These are phyloP conservation scores for Scolopax bukidnonensis DNA, from an alignment of 2,797 vertebrate genomes.

Conservation along the genomic window DNA sequence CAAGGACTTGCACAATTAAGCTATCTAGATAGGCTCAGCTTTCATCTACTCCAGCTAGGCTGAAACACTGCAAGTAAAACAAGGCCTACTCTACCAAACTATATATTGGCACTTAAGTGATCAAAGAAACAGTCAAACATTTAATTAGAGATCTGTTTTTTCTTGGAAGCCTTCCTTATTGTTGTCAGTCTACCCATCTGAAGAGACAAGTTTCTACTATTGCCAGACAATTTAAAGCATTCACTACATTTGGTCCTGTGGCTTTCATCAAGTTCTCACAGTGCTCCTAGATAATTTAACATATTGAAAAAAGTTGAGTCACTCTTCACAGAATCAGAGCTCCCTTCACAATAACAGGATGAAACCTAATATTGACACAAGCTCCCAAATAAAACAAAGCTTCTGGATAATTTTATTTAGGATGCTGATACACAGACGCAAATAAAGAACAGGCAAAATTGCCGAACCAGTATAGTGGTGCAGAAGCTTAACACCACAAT, in stretches of 20 bases:
- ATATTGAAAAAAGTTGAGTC: not conserved
- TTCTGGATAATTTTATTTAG: not conserved
- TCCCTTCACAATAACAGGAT: not conserved
- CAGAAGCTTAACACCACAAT: not conserved
- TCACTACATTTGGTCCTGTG: not conserved
- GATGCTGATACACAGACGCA: not conserved
- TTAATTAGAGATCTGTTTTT: not conserved
- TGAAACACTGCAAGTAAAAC: not conserved
- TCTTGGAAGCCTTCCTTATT: not conserved
- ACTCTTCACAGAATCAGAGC: not conserved
- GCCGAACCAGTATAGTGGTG: not conserved
- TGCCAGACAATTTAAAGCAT: not conserved
- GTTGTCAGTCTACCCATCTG: not conserved
- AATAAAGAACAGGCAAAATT: not conserved
- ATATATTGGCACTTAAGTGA: not conserved
- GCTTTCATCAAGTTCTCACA: not conserved
- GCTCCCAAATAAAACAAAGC: not conserved
- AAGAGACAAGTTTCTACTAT: not conserved
- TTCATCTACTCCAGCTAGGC: not conserved
- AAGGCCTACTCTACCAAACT: not conserved
- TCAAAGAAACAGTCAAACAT: not conserved
- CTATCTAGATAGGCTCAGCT: not conserved
- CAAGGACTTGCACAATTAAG: not conserved
- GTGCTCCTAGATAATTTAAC: not conserved
- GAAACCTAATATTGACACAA: not conserved